A percentile compares a stretch with the other conserved stretches of the same genome.
These are phyloP conservation scores for Chaetodon trifascialis DNA, from an alignment of 2,113 vertebrate species.

Conservation along the genomic window DNA sequence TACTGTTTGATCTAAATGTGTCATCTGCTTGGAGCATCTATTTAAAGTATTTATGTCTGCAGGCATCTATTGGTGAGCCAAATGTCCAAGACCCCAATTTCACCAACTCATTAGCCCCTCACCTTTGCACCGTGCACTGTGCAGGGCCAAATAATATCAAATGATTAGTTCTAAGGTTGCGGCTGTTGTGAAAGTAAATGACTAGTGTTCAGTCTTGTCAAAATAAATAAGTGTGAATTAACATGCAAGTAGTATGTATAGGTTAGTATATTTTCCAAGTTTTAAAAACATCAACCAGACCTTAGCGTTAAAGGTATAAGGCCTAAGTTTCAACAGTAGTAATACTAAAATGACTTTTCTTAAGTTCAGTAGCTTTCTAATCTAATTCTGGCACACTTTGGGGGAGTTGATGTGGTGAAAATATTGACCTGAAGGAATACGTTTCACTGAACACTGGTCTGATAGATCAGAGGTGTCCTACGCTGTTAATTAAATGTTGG, in stretches of 20 bases:
- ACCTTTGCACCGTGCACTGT: neutral
- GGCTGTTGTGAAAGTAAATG: neutral
- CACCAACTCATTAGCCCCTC: neutral
- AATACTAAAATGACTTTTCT: neutral
- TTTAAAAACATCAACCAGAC: neutral
- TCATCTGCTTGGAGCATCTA: neutral
- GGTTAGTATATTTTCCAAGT: no score
- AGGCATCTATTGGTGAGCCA: neutral
- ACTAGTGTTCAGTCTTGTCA: neutral
- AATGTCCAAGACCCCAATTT: neutral
- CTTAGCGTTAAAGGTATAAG: neutral
- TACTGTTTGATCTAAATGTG: neutral
- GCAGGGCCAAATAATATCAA: neutral
- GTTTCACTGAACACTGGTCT: neutral
- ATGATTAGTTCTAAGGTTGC: neutral
- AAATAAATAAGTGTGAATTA: neutral
- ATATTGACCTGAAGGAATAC: no score
- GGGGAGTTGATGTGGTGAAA: neutral
- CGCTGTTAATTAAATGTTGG: neutral
- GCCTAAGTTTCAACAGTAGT: neutral
- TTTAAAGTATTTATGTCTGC: neutral
- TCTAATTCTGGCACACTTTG: neutral
- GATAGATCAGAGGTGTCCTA: accelerated
- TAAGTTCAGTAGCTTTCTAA: neutral
- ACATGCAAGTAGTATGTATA: neutral